phyloP scores from a whole-genome alignment of 92 coral and sea anemone genomes.

The Umimayanthus chanpuru region DNA sequence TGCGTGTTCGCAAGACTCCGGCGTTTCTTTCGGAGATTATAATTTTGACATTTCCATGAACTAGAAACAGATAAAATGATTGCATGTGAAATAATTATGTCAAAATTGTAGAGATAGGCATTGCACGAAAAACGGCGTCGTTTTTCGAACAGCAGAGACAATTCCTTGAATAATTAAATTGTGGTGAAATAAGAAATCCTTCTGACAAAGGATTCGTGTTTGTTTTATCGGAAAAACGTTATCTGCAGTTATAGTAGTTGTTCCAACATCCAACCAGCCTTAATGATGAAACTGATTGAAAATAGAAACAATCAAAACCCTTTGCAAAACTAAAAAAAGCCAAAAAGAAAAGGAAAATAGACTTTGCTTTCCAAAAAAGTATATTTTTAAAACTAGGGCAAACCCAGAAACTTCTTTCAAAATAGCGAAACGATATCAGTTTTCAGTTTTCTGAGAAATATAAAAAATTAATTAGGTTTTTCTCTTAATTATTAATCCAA shows the following conservation, averaged over 20 bases:
- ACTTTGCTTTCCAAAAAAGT: no score
- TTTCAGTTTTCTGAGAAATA: no score
- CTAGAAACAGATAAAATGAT: neutral
- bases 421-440: no score
- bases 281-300: neutral
- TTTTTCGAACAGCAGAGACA: neutral
- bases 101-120: neutral
- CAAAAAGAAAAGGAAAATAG: no score
- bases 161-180: slow-evolving; percentile 8
- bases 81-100: neutral
- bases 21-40: neutral
- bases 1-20: neutral
- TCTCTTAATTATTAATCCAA: no score
- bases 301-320: no score
- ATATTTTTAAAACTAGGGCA: neutral
- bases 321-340: no score
- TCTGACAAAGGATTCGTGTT: neutral
- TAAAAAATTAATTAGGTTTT: no score
- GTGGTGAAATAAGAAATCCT: neutral
- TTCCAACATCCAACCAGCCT: neutral
- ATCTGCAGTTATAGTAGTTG: neutral
- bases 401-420: no score
- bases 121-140: neutral
- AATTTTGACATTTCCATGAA: neutral
- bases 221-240: neutral